Percentiles rank a stretch among this genome's conserved stretches.
Evolutionary conservation across 2,888 invertebrate species (phyloP).

Genomic region (Drosophila prolongata): DNA sequence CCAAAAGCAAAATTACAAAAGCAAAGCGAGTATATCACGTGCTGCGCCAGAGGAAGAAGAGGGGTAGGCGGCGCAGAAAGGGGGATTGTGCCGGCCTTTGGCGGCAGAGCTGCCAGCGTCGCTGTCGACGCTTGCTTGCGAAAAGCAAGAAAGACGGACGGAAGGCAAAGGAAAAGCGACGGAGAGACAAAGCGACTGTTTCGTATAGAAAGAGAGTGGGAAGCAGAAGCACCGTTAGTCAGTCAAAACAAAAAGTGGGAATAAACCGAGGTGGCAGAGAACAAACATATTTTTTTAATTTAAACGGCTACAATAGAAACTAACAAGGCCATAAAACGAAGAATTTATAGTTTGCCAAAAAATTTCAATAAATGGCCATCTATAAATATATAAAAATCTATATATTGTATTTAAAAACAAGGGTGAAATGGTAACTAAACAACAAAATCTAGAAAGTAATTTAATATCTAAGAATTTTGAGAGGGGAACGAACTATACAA

Average conservation of each 20-base stretch:
- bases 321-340: too few species aligned
- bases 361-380: too few species aligned
- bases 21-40: conserved; percentile 78
- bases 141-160: conserved; percentile 5
- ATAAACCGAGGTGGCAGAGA: conserved; percentile 42
- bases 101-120: conserved; percentile 68
- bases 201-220: conserved; percentile 72
- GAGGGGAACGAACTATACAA: too few species aligned
- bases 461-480: too few species aligned
- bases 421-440: too few species aligned
- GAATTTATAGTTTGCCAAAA: too few species aligned
- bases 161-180: conserved; percentile 26
- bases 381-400: too few species aligned
- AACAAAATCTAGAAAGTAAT: too few species aligned
- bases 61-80: conserved; percentile 7
- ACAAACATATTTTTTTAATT: background rate
- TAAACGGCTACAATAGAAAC: too few species aligned
- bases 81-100: conserved; percentile 74
- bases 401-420: too few species aligned
- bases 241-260: conserved; percentile 77
- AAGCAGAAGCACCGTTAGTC: conserved; percentile 50
- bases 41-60: conserved; percentile 54
- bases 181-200: conserved; percentile 43
- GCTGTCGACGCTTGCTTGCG: conserved; percentile 48
- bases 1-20: conserved; percentile 72